Evolutionary conservation across 2,888 invertebrate genomes (phyloP), one percentile per base, ranked within the genome.

Genomic region (Drosophila atripex): DNA sequence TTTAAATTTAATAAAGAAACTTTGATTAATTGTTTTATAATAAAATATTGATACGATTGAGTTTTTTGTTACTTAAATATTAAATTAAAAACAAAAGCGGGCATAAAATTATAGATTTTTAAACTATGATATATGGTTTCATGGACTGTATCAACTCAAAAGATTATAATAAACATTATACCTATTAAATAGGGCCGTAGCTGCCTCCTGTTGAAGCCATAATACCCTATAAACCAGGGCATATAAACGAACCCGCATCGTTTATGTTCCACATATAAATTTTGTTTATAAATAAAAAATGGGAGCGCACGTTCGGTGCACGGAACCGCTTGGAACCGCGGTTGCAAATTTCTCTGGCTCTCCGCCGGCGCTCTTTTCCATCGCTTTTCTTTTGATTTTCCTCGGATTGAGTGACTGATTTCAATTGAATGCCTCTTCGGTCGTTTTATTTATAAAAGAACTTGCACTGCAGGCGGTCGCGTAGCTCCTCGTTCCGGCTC

Each of bases 271-370:
- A 89, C 88, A 84, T 53, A 50, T 41, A 64, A 65, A 53, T 74
- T 75, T 75, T 80, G 85, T 82, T 89, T 88, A 89, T 84, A 87
- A 89, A 87, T 87, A 87, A 77, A 76, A 78, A 77, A 72, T 83
- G 74, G 75, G 76, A 83, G 80, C 80, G 86, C 64, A 74, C 73
- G 74, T 73, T 75, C 70, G 78, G 88, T 89, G 86, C 89, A 85
- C 85, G 90, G 89, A 88, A 89, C 88, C 82, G 89, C 77, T 87
- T 90, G 89, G 90, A 89, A 89, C 88, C 80, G 76, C 14, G 35
- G 35, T 76, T 84, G 88, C 86, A 84, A 88, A 85, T 75, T 73
- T 56, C 45, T 30, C 58, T n/a, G 65, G 5, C 45, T 46, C 64
- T 45, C 35, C 45, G 39, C 4, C 18, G 43, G 43, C 43, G 49